Evolutionary conservation across 2,888 invertebrate genomes (phyloP).

Genomic region (Calameuta idolon): DNA sequence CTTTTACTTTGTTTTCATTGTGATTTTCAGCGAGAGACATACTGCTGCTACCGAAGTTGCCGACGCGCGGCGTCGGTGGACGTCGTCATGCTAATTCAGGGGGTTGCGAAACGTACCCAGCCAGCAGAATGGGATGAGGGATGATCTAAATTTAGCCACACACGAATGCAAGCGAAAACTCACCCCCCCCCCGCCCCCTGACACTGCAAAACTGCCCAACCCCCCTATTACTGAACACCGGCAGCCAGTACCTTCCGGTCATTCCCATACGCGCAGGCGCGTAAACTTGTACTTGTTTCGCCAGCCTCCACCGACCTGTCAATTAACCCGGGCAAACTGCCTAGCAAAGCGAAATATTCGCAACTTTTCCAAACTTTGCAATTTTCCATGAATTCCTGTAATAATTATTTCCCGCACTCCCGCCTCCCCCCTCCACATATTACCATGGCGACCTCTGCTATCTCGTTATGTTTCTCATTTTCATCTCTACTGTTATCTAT

Average conservation of each 20-base stretch:
- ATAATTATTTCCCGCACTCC: neutral
- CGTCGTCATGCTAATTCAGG: neutral
- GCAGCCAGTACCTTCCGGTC: neutral
- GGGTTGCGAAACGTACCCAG: neutral
- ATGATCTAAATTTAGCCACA: neutral
- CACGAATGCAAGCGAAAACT: neutral
- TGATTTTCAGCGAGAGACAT: constrained; percentile 27
- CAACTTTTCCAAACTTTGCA: neutral
- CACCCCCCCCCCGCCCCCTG: neutral
- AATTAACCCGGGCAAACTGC: constrained; percentile 5
- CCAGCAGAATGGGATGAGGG: neutral
- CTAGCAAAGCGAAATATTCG: constrained; percentile 3
- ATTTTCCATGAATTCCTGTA: neutral
- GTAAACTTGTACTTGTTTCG: neutral
- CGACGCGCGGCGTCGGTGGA: constrained; percentile 4
- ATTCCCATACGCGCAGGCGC: neutral
- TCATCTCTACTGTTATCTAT: neutral
- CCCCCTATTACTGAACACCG: neutral
- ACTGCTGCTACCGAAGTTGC: constrained; percentile 10
- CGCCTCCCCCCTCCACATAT: neutral
- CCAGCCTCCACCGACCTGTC: neutral
- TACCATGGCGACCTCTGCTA: neutral
- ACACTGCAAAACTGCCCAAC: neutral
- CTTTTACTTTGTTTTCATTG: constrained; percentile 31
- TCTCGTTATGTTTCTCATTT: neutral